phyloP scores from a whole-genome alignment of 1,140 invertebrate genomes.

The Diorhabda sublineata region DNA sequence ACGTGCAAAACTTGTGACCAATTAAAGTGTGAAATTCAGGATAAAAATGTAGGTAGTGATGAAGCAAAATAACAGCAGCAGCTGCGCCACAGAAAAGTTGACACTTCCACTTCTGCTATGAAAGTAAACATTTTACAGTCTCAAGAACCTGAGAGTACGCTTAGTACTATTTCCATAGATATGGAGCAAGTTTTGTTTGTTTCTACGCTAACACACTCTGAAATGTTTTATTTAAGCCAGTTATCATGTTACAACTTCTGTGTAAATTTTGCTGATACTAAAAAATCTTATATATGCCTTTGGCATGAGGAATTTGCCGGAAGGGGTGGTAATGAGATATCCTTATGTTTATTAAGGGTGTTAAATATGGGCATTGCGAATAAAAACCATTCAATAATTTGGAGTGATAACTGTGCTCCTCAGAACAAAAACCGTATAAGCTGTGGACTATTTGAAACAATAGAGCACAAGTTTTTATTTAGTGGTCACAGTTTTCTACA shows the following conservation, averaged over 20 bases:
- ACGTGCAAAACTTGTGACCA: neutral
- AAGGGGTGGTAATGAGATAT: constrained; percentile 21
- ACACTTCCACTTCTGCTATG: too few species aligned
- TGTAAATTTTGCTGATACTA: constrained; percentile 17
- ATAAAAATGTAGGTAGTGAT: neutral
- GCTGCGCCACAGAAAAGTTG: constrained; percentile 13
- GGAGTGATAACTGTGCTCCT: constrained; percentile 4
- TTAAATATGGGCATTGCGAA: constrained; percentile 9
- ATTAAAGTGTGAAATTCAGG: constrained; percentile 1
- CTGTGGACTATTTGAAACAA: constrained; percentile 5
- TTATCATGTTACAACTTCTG: constrained; percentile 23
- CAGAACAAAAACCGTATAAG: constrained; percentile 10
- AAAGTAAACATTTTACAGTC: neutral
- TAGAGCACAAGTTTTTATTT: too few species aligned
- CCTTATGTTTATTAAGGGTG: constrained; percentile 8
- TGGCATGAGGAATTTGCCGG: constrained; percentile 18
- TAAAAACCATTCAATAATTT: constrained; percentile 1
- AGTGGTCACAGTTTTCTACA: too few species aligned
- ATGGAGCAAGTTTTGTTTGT: constrained; percentile 10
- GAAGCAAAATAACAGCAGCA: constrained; percentile 17
- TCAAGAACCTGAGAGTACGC: neutral
- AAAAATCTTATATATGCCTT: constrained; percentile 12
- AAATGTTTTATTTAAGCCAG: constrained; percentile 21
- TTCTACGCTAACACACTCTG: neutral
- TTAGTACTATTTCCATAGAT: neutral